Conservation (phyloP, 2,113 vertebrate species). For the Ginglymostoma cirratum region DNA sequence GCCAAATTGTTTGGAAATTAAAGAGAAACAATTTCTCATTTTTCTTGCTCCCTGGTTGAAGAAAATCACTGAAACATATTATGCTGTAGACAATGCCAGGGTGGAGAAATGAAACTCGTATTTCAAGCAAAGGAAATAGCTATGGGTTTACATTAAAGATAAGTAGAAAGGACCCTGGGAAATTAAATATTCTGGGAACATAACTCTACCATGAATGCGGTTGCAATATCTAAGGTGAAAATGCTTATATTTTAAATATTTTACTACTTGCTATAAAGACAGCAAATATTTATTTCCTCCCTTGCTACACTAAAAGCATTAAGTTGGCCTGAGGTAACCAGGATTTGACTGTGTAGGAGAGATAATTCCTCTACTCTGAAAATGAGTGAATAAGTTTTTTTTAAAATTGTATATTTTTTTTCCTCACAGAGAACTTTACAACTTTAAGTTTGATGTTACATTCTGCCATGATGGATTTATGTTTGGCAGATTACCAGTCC, state of each 20-base stretch:
- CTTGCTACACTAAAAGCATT: neutral
- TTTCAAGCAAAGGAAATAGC: neutral
- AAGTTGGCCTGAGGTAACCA: neutral
- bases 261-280: neutral
- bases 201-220: neutral
- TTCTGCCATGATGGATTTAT: neutral
- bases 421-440: neutral
- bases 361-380: neutral
- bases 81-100: neutral
- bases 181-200: neutral
- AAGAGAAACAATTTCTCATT: neutral
- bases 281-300: neutral
- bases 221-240: neutral
- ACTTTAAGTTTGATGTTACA: neutral
- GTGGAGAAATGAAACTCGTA: neutral
- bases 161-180: neutral
- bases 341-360: neutral
- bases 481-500: neutral
- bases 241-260: neutral
- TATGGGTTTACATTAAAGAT: neutral
- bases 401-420: neutral
- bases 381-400: neutral
- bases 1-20: neutral
- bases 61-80: neutral
- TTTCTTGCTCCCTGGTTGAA: neutral